Conservation (phyloP, 1,140 invertebrate genomes). For the Rhagoletis pomonella region DNA sequence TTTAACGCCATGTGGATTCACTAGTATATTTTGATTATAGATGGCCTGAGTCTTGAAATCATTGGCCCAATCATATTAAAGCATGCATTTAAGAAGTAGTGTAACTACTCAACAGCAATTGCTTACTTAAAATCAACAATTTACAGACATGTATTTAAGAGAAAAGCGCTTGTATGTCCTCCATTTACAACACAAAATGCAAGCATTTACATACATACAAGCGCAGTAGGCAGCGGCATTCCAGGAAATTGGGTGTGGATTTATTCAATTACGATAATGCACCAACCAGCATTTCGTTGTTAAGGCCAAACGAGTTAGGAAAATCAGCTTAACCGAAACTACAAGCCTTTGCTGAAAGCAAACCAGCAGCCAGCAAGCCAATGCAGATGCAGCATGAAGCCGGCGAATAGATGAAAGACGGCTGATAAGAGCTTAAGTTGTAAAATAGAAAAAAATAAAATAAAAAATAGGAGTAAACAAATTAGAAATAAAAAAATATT, state of each 20-base stretch:
- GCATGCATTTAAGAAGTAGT: too few species aligned
- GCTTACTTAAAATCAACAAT: too few species aligned
- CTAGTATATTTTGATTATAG: too few species aligned
- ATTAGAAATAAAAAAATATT: slow-evolving; percentile 34
- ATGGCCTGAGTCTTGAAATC: too few species aligned
- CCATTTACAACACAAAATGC: background rate
- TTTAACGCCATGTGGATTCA: too few species aligned
- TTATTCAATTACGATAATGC: slow-evolving; percentile 52
- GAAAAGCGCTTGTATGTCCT: too few species aligned
- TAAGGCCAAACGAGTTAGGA: slow-evolving; percentile 15
- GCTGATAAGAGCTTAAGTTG: slow-evolving; percentile 29
- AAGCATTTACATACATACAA: too few species aligned
- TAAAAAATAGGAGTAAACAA: background rate
- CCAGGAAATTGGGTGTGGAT: slow-evolving; percentile 50
- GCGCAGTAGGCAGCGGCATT: slow-evolving; percentile 26
- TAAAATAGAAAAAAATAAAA: background rate
- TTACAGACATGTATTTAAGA: too few species aligned
- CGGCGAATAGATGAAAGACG: slow-evolving; percentile 41
- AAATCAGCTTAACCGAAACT: slow-evolving; percentile 39
- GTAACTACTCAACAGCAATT: too few species aligned
- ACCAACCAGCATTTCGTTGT: slow-evolving; percentile 41
- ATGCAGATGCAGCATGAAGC: background rate
- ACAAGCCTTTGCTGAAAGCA: background rate
- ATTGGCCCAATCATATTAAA: too few species aligned
- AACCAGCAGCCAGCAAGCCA: background rate